These are phyloP conservation scores for Tachycineta bicolor DNA, from an alignment of 2,113 vertebrate genomes.

Conservation along the genomic window DNA sequence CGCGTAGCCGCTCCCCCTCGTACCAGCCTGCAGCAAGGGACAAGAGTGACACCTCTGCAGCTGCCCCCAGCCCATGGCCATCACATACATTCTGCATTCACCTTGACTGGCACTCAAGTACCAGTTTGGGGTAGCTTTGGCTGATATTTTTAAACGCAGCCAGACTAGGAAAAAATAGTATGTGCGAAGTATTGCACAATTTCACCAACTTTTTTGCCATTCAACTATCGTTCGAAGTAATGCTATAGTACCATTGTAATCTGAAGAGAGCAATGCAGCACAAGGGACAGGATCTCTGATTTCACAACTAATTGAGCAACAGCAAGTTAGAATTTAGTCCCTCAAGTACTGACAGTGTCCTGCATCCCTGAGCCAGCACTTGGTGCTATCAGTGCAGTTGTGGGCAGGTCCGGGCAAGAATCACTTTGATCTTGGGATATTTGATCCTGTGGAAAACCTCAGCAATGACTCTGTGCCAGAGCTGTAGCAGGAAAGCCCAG, in stretches of 20 bases:
- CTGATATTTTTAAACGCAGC: not conserved
- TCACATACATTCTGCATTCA: fast-evolving
- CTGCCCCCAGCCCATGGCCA: not conserved
- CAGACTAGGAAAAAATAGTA: not conserved
- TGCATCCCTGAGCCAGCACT: not conserved
- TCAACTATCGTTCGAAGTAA: not conserved
- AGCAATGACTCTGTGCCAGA: not conserved
- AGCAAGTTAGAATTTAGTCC: not conserved
- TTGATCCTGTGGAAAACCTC: not conserved
- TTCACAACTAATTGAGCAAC: not conserved
- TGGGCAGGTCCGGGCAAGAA: not conserved
- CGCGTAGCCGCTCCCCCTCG: conserved; percentile 91
- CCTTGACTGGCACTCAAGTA: fast-evolving
- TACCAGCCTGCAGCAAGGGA: conserved; percentile 84
- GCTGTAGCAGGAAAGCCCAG: not conserved
- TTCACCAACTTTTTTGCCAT: not conserved
- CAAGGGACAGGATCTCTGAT: not conserved
- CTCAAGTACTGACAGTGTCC: not conserved
- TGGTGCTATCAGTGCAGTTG: fast-evolving
- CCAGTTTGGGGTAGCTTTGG: fast-evolving
- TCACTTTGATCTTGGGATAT: not conserved
- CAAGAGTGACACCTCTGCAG: not conserved
- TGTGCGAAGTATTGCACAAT: not conserved
- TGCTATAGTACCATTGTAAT: fast-evolving
- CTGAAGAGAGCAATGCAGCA: not conserved